A percentile compares a stretch with the other conserved stretches of the same genome.
These are phyloP conservation scores for Oryzias celebensis DNA, from an alignment of 2,113 vertebrate species.

Conservation along the genomic window DNA sequence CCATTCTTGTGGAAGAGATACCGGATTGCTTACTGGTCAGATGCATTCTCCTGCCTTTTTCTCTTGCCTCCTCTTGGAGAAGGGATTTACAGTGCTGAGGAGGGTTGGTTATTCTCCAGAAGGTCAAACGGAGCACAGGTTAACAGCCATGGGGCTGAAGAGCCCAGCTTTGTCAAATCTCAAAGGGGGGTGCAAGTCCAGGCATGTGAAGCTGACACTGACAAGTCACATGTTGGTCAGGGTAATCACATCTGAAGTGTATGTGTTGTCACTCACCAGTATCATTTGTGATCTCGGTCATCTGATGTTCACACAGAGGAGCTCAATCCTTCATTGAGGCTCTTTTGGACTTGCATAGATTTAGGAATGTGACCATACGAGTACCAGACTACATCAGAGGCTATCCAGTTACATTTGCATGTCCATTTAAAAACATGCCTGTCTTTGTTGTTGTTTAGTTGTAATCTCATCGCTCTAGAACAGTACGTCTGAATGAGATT, in stretches of 20 bases:
- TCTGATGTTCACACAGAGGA: neutral
- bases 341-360: no score
- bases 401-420: no score
- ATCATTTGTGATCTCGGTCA: neutral
- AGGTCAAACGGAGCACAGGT: slow-evolving; percentile 2
- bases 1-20: slow-evolving; percentile 50
- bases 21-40: slow-evolving; percentile 38
- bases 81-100: slow-evolving; percentile 29
- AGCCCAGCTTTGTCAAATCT: slow-evolving; percentile 3
- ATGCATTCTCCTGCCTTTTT: slow-evolving; percentile 23
- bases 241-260: neutral
- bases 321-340: neutral
- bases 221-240: slow-evolving; percentile 5
- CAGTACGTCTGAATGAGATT: no score
- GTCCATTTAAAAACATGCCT: no score
- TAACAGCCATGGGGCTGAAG: slow-evolving; percentile 10
- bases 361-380: no score
- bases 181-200: slow-evolving; percentile 39
- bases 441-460: no score
- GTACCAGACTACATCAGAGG: no score
- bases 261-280: neutral
- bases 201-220: slow-evolving; percentile 29
- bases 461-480: no score
- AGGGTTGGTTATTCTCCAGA: slow-evolving; percentile 32
- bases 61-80: slow-evolving; percentile 3